Evolutionary conservation across 2,797 vertebrate species (phyloP).

Genomic region (Siniperca undulata): DNA sequence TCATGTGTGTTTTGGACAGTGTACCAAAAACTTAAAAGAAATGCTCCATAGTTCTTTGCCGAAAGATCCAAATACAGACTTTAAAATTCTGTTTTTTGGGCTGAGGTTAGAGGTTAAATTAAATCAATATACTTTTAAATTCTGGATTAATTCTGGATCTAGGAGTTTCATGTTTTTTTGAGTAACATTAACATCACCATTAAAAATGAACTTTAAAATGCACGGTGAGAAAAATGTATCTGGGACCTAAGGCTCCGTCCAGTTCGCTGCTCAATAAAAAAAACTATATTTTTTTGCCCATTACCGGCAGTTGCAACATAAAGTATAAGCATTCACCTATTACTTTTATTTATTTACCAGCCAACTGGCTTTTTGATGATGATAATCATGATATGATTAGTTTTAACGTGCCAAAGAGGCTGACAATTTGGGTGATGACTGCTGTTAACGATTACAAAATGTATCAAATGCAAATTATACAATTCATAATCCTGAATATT

Average conservation of each 20-base stretch:
- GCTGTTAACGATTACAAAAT: background rate
- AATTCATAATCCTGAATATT: slow-evolving; percentile 5
- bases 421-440: background rate
- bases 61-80: background rate
- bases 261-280: background rate
- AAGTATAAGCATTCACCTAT: background rate
- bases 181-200: background rate
- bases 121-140: background rate
- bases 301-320: too few species aligned
- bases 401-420: background rate
- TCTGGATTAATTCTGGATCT: background rate
- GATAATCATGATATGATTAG: too few species aligned
- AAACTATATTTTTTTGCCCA: too few species aligned
- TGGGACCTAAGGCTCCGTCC: background rate
- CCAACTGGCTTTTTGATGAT: background rate
- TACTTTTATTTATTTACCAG: background rate
- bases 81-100: background rate
- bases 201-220: background rate
- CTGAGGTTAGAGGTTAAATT: accelerated
- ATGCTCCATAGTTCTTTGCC: background rate
- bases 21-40: background rate
- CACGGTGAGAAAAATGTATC: background rate
- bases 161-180: background rate
- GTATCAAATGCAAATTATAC: background rate
- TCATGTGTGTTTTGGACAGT: slow-evolving; percentile 1